Base-by-base conservation (phyloP, 2,797 vertebrate genomes). In the Octomys mimax region DNA sequence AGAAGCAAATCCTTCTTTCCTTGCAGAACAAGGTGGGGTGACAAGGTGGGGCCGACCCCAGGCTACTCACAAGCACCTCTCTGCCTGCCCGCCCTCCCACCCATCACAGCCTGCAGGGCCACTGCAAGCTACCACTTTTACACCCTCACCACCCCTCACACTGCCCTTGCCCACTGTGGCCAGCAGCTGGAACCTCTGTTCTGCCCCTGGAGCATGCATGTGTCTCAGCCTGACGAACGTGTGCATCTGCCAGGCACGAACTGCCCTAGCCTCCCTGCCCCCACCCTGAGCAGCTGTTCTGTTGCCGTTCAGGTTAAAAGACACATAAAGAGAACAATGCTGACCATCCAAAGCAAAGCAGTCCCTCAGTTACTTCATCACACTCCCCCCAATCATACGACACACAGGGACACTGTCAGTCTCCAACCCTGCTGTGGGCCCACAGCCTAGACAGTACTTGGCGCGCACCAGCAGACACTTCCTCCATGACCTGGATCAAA, bases 341-440 rank as follows among this genome's bases (percentile, higher is more conserved):
- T 57, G 71, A 85, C 13, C 14, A 79, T 61, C 64, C 81, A 42
- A 19, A 33, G 16, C 42, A 52, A 90, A 91, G 77, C 6, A 94
- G 64, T 1, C 39, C 54, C 33, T 93, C 4, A 6, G 28, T 66
- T 18, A 39, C 24, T 86, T 49, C 87, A 62, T 78, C 22, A 70
- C 22, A 70, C 64, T 46, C 36, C 62, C 33, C 26, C 54, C 8
- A 39, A 31, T 33, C n/a, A 39, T 52, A 18, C 16, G 54, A 57
- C 54, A 57, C 54, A 39, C 12, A n/a, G 68, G 9, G 59, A 21
- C 16, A 18, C n/a, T 28, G 10, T 33, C 7, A 0, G 0, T 22
- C 54, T 79, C 54, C 42, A 14, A 46, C 14, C 88, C 11, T 13
- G 33, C 33, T 75, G 31, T 2, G 19, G 0, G 7, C 19, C 46